Base-by-base conservation (phyloP, 2,888 invertebrate genomes). In the Sphecodes monilicornis region DNA sequence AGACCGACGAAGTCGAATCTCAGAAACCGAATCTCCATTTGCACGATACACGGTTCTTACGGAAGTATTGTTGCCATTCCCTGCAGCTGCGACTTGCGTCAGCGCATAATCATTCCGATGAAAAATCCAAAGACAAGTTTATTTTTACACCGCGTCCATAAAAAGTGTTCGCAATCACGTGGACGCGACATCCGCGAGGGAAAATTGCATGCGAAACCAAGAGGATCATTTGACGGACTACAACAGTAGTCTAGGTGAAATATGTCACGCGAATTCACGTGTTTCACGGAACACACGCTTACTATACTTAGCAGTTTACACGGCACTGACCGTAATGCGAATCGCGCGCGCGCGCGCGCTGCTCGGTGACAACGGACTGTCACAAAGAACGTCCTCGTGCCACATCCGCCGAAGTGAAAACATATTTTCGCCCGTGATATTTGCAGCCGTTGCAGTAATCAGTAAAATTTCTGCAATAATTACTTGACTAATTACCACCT, bases 311-410 rank as follows among this genome's bases (percentile, higher is more conserved):
- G 36, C 69, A 73, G 68, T 78, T 74, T 75, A 78, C 71, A 68
- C 84, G 60, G 71, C 50, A 84, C 82, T 90, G 70, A 72, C 72
- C 77, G 81, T 74, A 89, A 89, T 84, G 80, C 74, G 88, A 86
- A 77, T 86, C 69, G 73, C 72, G 16, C 64, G 64, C 57, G 57
- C 22, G 50, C 50, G 50, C n/a, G 76, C 76, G 66, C 43, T 50
- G 43, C 76, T 54, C 84, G 83, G 86, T 89, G 92, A 92, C 92
- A 91, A 90, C 88, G 75, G 83, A 83, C 84, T 79, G 89, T 87
- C 90, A 92, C 91, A 91, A 92, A 89, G 85, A 88, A 87, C 84
- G 92, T 90, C 92, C 93, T 92, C 91, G 92, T 92, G 90, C 91
- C 90, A 92, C 89, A 92, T 92, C 89, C 84, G 16, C 76, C 78